Conservation (phyloP, 2,113 vertebrate species). For the Platichthys stellatus region DNA sequence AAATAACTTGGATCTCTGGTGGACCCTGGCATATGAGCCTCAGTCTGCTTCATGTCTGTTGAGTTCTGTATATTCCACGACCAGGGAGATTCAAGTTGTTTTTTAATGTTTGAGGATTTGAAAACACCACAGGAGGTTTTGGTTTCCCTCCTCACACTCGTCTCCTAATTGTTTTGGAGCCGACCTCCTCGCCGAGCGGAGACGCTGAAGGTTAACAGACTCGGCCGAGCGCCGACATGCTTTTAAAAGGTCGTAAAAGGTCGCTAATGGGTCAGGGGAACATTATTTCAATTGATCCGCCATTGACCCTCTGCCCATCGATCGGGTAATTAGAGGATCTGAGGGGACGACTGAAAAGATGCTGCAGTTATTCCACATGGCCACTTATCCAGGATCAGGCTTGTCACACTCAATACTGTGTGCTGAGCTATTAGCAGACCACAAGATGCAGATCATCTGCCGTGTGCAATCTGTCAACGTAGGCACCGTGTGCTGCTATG, state of each 20-base stretch:
- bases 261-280: conserved; percentile 38
- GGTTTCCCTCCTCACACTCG: not conserved
- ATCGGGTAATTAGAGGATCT: conserved; percentile 44
- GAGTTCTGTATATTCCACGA: too few species aligned
- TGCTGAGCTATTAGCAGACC: conserved; percentile 17
- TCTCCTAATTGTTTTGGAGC: conserved; percentile 8
- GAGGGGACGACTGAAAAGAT: conserved; percentile 30
- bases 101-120: too few species aligned
- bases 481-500: conserved; percentile 64
- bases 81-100: too few species aligned
- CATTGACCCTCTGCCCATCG: conserved; percentile 38
- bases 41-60: too few species aligned
- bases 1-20: too few species aligned
- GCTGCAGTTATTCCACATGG: conserved; percentile 13
- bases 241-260: conserved; percentile 50
- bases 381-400: conserved; percentile 28
- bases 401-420: conserved; percentile 10
- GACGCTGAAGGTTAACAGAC: conserved; percentile 10
- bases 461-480: conserved; percentile 8
- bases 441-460: conserved; percentile 18
- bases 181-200: conserved; percentile 10
- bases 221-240: not conserved
- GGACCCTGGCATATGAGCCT: too few species aligned
- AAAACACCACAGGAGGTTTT: too few species aligned
- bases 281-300: conserved; percentile 59